These are phyloP conservation scores for Scaptomyza polygonia DNA, from an alignment of 2,888 invertebrate species.

Conservation along the genomic window DNA sequence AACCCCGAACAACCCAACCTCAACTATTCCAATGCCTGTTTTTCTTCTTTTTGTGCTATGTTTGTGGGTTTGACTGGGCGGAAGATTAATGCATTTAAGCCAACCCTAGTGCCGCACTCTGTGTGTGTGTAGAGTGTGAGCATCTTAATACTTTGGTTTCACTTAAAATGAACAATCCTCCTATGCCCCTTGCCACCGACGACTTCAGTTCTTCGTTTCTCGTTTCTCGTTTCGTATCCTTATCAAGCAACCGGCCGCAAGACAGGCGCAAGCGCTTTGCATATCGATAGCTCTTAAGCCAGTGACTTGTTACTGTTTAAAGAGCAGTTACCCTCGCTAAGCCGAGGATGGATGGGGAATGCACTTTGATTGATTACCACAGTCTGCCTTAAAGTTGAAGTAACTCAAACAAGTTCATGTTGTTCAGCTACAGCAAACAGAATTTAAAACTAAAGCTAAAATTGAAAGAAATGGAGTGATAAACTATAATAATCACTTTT, in stretches of 20 bases:
- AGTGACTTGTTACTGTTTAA: slow-evolving; percentile 53
- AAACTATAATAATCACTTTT: no score
- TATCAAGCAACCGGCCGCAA: slow-evolving; percentile 14
- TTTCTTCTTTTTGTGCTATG: slow-evolving; percentile 22
- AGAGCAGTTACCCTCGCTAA: slow-evolving; percentile 35
- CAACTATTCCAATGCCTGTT: neutral
- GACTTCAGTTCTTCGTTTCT: neutral
- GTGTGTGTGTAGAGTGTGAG: slow-evolving; percentile 39
- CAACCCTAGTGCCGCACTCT: slow-evolving; percentile 22
- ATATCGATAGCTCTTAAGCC: slow-evolving; percentile 62
- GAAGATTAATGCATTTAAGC: slow-evolving; percentile 73
- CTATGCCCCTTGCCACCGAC: neutral
- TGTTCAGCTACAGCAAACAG: slow-evolving; percentile 23
- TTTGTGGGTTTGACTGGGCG: slow-evolving; percentile 8
- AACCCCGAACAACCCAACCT: neutral
- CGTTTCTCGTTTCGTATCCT: slow-evolving; percentile 4
- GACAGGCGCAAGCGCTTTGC: slow-evolving; percentile 48
- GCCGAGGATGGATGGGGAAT: slow-evolving; percentile 3
- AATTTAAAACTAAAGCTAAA: slow-evolving; percentile 4
- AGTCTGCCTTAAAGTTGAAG: slow-evolving; percentile 42
- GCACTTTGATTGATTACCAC: slow-evolving; percentile 61
- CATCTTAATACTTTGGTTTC: slow-evolving; percentile 74
- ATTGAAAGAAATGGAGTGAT: no score
- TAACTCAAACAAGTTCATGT: slow-evolving; percentile 25
- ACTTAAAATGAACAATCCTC: slow-evolving; percentile 60